phyloP scores from a whole-genome alignment of 2,113 vertebrate genomes.

The Tupaia tana region DNA sequence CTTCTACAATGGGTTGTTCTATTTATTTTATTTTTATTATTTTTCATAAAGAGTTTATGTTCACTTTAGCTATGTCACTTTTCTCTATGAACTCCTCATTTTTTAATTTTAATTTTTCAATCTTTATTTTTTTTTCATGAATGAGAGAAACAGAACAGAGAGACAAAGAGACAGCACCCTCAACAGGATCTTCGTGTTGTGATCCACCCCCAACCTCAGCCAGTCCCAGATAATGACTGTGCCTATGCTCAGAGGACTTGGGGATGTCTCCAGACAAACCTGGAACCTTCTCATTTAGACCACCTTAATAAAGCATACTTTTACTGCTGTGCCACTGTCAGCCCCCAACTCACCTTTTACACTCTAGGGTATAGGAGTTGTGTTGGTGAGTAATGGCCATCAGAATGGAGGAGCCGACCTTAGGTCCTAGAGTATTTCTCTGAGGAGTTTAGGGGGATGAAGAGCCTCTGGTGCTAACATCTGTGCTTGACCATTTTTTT shows the following conservation, averaged over 20 bases:
- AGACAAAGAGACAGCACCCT: too few relatives aligned
- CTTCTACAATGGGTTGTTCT: background rate
- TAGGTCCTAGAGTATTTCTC: background rate
- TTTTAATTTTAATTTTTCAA: background rate
- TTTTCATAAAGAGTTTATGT: background rate
- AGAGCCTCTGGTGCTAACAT: background rate
- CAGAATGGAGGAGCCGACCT: background rate
- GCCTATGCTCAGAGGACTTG: too few relatives aligned
- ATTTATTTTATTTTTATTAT: background rate
- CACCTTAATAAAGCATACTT: too few relatives aligned
- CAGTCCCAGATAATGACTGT: too few relatives aligned
- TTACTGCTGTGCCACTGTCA: too few relatives aligned
- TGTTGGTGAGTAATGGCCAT: background rate
- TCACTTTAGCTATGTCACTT: background rate
- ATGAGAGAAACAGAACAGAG: too few relatives aligned
- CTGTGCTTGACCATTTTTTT: background rate
- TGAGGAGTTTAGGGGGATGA: background rate
- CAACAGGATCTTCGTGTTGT: too few relatives aligned
- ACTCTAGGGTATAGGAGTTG: background rate
- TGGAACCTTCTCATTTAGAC: too few relatives aligned
- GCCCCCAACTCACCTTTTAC: background rate
- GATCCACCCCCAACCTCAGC: too few relatives aligned
- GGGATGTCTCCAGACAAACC: too few relatives aligned
- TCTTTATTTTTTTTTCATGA: too few relatives aligned
- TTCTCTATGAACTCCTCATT: background rate